Evolutionary conservation across 23 tunicate species (phyloP), one percentile per base, ranked within the genome.

Genomic region (Ascidia mentula): DNA sequence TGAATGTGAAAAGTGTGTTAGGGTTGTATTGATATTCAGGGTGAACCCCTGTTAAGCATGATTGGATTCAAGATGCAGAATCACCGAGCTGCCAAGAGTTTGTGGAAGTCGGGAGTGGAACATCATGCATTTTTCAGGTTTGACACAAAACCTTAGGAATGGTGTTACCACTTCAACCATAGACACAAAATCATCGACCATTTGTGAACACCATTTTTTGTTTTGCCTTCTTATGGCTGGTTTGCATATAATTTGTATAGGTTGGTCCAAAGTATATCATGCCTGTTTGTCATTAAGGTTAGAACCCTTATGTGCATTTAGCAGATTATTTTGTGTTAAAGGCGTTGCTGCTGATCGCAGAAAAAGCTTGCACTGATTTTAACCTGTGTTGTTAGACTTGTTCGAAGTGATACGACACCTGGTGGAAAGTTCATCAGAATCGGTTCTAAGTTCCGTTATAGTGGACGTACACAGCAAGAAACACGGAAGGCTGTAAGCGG

Each of bases 41-140:
- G 90, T 31, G 75, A 92, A 34, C 37, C 18, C 24, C 82, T 40
- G 30, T 60, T 88, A 32, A 87, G 86, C 82, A 86, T 91, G 78
- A 77, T 91, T 74, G 97, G 90, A 46, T 91, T 86, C 59, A 91
- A 91, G 60, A 37, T 91, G 79, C 85, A 82, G 18, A 91, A 86
- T 78, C 97, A 91, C 40, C 75, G 89, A 38, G 86, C 90, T 0
- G 97, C 97, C 18, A 91, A 91, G 53, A 81, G 72, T 31, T 69
- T 84, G 38, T 91, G 97, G 97, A 91, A 86, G 73, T 86, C 97
- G 32, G 79, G 88, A 0, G 97, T 91, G 6, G 97, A 91, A 40
- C 97, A 91, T 72, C 90, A 91, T 73, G 85, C 90, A 32, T 91
- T 91, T 46, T 91, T 91, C 84, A 86, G 97, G 97, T 91, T 6